A percentile compares a stretch with the other conserved stretches of the same genome.
These are phyloP conservation scores for Tragelaphus strepsiceros DNA, from an alignment of 2,113 vertebrate species.

Conservation along the genomic window DNA sequence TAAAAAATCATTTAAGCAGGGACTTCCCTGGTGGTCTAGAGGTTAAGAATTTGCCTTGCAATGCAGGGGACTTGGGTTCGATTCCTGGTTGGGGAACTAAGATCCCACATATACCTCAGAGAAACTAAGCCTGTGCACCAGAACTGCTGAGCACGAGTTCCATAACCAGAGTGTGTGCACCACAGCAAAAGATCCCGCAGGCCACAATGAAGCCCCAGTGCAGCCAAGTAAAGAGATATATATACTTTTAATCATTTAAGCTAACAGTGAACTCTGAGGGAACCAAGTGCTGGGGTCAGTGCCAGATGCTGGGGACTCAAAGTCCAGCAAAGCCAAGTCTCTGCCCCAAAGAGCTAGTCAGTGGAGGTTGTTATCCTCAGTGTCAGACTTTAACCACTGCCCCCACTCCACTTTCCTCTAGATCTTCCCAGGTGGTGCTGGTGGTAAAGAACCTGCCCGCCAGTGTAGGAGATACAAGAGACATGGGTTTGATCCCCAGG, in stretches of 20 bases:
- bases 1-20: neutral
- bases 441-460: neutral
- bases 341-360: neutral
- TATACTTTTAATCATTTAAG: neutral
- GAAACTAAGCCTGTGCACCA: neutral
- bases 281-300: neutral
- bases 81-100: neutral
- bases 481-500: neutral
- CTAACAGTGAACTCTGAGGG: neutral
- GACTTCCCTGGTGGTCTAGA: neutral
- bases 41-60: neutral
- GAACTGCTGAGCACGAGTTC: neutral
- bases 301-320: neutral
- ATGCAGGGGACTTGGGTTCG: neutral
- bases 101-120: neutral
- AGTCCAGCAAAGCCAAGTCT: neutral
- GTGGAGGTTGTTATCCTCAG: neutral
- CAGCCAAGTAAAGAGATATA: neutral
- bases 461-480: neutral
- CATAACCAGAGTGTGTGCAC: neutral
- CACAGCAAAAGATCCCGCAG: neutral
- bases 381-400: neutral
- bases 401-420: neutral
- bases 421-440: neutral
- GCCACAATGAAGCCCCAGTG: neutral